Evolutionary conservation across 2,888 invertebrate species (phyloP), one percentile per base, ranked within the genome.

Genomic region (Drosophila austrosaltans): DNA sequence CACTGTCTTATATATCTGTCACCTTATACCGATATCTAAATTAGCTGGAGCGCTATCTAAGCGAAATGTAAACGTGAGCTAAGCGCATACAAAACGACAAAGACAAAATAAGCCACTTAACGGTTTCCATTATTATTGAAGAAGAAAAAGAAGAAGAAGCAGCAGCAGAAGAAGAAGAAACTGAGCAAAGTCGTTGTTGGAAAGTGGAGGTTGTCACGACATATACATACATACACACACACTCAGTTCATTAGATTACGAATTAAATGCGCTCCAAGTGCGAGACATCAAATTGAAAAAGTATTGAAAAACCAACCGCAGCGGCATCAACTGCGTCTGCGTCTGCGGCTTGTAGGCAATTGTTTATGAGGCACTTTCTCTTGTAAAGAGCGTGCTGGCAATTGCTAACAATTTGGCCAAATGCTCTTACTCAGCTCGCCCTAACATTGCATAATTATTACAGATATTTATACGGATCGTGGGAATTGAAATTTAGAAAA

Each of bases 71-170:
- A 76, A 58, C 70, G 82, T 72, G 72, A 73, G 79, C 67, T 71
- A 72, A 72, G 72, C 73, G 66, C 66, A 72, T 66, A 69, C 74
- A 65, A 75, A 74, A 53, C 53, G 75, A 73, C 69, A 66, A 71
- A 77, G 83, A 78, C 83, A 77, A 83, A 83, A 84, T 84, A 86
- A 84, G 83, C 83, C 86, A 86, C 79, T 84, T 84, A 84, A 84
- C 83, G 83, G 83, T 86, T 72, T 81, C 76, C 78, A 83, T 84
- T 84, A 86, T 82, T 85, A 85, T 85, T 82, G 85, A 76, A 75
- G 57, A 69, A 69, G 85, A 76, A 75, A 56, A 69, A 69, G 73
- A 76, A 68, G 57, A 30, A 30, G 12, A 62, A 72, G 77, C 73
- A 60, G 67, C 40, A 61, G 66, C 36, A 8, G 36, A 36, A 30